Conservation (phyloP, 2,113 vertebrate species). For the Psephotus haematonotus region DNA sequence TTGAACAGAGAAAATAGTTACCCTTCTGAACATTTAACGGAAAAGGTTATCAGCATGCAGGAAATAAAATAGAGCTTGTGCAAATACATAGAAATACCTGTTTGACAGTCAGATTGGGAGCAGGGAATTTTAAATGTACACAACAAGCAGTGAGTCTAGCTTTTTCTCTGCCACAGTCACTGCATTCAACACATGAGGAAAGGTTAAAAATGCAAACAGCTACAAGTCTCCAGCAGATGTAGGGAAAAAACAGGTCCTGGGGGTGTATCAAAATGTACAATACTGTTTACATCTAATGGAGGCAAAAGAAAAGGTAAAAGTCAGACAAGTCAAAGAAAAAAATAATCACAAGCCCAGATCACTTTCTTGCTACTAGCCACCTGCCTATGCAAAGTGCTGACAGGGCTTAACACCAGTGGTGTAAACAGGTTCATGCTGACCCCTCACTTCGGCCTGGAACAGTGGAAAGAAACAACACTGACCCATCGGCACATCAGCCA, state of each 20-base stretch:
- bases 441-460: not conserved
- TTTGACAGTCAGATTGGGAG: not conserved
- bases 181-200: not conserved
- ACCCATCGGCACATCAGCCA: not conserved
- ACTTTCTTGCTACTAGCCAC: not conserved
- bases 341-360: not conserved
- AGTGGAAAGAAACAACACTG: not conserved
- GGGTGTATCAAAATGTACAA: not conserved
- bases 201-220: conserved; percentile 1
- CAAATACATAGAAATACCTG: not conserved
- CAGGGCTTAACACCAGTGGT: not conserved
- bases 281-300: not conserved
- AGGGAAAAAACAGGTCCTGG: not conserved
- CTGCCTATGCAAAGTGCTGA: not conserved
- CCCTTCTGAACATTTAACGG: not conserved
- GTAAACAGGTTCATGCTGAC: not conserved
- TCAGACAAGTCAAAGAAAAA: not conserved
- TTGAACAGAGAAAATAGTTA: not conserved
- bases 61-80: not conserved
- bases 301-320: not conserved
- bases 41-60: not conserved
- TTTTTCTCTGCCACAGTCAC: not conserved
- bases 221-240: not conserved
- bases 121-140: not conserved
- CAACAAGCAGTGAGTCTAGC: not conserved